These are phyloP conservation scores for Spea bombifrons DNA, from an alignment of 2,113 vertebrate species.

Conservation along the genomic window DNA sequence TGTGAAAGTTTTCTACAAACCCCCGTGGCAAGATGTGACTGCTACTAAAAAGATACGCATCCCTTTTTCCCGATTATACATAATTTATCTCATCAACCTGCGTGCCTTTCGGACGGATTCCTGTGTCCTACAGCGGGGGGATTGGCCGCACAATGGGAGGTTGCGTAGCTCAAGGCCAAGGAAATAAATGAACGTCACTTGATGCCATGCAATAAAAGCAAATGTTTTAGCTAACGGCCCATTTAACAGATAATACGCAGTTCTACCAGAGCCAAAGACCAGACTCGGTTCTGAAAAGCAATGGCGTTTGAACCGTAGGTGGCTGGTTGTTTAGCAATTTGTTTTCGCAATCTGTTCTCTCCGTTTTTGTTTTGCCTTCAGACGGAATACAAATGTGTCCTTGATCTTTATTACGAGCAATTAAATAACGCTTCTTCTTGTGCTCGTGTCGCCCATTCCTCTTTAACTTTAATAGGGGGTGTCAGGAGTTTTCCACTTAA, in stretches of 20 bases:
- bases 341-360: conserved; percentile 9
- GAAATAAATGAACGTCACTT: conserved; percentile 21
- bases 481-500: conserved; percentile 31
- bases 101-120: neutral
- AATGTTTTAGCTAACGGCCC: conserved; percentile 9
- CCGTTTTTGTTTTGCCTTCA: conserved; percentile 39
- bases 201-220: conserved; percentile 3
- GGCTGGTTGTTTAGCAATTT: conserved; percentile 4
- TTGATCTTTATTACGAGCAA: conserved; percentile 50
- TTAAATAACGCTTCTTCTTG: conserved; percentile 40
- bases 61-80: neutral
- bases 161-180: conserved; percentile 4
- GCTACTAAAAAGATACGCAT: too few relatives aligned
- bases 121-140: neutral
- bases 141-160: conserved; percentile 1
- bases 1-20: too few relatives aligned
- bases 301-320: conserved; percentile 7
- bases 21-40: too few relatives aligned
- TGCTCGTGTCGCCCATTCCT: conserved; percentile 53
- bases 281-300: neutral
- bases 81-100: neutral
- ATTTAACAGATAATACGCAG: conserved; percentile 2
- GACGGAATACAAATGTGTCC: conserved; percentile 37
- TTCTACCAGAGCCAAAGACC: conserved; percentile 4
- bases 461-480: conserved; percentile 47